Evolutionary conservation across 2,113 vertebrate species (phyloP), one percentile per base, ranked within the genome.

Genomic region (Cebus imitator): DNA sequence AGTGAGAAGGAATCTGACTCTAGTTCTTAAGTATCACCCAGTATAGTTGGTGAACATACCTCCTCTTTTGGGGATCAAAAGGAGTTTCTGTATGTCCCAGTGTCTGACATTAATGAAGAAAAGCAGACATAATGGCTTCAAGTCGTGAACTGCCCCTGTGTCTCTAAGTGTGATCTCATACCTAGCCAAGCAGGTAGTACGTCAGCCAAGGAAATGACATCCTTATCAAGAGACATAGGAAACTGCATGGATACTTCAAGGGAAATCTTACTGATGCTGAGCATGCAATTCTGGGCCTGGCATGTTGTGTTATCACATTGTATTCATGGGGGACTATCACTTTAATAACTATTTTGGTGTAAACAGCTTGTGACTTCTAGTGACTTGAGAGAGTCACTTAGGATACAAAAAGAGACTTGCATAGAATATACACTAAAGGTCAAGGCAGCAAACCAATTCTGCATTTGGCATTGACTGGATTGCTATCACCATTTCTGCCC

Each of bases 271-370:
- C 32, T 21, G 32, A 83, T 80, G 68, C 20, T 93, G 45, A 94
- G 45, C 68, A 32, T 90, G 50, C 6, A 23, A 10, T 45, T 89
- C 27, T 50, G 90, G 40, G 23, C 57, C 91, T 98, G 66, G 48
- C 75, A 83, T 89, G 95, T 96, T 79, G 82, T 87, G 1, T 96
- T 91, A 86, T 92, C 84, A 85, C 17, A 25, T 61, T 87, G 32
- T 89, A n/a, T 78, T 91, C 66, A 18, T 52, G 40, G 52, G 76
- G 20, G 68, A 88, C 7, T 72, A 81, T 90, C 37, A 80, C 57
- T 85, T 87, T 58, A 37, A 68, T 78, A 83, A 82, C 17, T 81
- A 10, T 73, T 95, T 70, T 43, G 45, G 12, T 85, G 0, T 72
- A 52, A 88, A 94, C 20, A 84, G 17, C 72, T 73, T 43, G 3